phyloP scores from a whole-genome alignment of 2,113 vertebrate species.

The Notothenia rossii region DNA sequence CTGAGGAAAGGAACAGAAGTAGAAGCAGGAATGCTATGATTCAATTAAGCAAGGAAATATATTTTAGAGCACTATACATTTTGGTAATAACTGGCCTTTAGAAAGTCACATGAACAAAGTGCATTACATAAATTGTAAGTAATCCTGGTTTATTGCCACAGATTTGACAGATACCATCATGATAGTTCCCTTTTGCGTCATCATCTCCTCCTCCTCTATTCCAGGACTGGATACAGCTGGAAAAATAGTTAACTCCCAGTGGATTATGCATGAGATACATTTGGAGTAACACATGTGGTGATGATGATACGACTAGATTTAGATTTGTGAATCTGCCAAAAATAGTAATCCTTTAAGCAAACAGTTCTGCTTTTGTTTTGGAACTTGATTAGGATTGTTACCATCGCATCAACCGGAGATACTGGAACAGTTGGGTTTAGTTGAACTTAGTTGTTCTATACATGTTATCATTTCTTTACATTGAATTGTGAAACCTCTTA shows the following conservation, averaged over 20 bases:
- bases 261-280: constrained; percentile 27
- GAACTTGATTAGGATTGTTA: neutral
- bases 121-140: constrained; percentile 32
- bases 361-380: constrained; percentile 1
- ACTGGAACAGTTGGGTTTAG: neutral
- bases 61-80: neutral
- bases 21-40: neutral
- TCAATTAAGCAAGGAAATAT: neutral
- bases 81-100: neutral
- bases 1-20: neutral
- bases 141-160: neutral
- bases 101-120: constrained; percentile 7
- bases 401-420: neutral
- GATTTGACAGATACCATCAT: constrained; percentile 33
- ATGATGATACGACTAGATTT: constrained; percentile 10
- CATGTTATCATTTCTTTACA: neutral
- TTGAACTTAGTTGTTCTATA: neutral
- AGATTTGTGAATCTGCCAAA: constrained; percentile 22
- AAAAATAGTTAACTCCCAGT: constrained; percentile 36
- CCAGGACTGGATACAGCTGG: constrained; percentile 53
- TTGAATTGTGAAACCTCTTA: neutral
- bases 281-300: constrained; percentile 3
- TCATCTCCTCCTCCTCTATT: constrained; percentile 23
- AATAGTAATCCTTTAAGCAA: constrained; percentile 7
- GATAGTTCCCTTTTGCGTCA: constrained; percentile 49